phyloP scores from a whole-genome alignment of 2,888 invertebrate species.

The Synanthedon formicaeformis region DNA sequence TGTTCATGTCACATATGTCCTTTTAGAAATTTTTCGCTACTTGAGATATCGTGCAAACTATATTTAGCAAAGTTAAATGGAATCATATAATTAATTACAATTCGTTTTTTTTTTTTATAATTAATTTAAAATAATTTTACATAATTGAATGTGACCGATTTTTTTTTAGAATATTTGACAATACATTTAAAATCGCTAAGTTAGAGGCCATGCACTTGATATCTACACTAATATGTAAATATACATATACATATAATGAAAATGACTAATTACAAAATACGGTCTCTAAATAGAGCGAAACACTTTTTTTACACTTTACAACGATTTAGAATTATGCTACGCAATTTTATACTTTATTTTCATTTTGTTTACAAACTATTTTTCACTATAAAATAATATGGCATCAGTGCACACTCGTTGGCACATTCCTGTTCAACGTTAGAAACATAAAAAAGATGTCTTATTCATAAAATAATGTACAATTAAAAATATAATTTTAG shows the following conservation, averaged over 20 bases:
- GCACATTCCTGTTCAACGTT: not conserved
- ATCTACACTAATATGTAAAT: not conserved
- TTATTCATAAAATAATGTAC: no score
- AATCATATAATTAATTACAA: not conserved
- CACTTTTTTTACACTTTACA: conserved; percentile 57
- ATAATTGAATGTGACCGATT: not conserved
- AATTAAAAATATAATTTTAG: no score
- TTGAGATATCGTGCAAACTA: no score
- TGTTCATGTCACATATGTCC: no score
- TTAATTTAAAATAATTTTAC: not conserved
- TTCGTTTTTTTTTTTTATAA: not conserved
- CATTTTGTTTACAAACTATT: not conserved
- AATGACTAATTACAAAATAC: not conserved
- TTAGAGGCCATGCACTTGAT: not conserved
- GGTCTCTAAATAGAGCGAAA: conserved; percentile 8
- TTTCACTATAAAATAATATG: not conserved
- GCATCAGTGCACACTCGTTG: not conserved
- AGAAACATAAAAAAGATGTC: no score
- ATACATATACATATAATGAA: not conserved
- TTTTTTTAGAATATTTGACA: not conserved
- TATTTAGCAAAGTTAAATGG: no score
- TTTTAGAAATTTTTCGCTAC: no score
- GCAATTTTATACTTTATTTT: conserved; percentile 22
- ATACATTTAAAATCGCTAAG: not conserved
- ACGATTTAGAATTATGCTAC: conserved; percentile 64